A percentile compares a stretch with the other conserved stretches of the same genome.
phyloP scores from a whole-genome alignment of 2,113 vertebrate species.

The Rhineura floridana region DNA sequence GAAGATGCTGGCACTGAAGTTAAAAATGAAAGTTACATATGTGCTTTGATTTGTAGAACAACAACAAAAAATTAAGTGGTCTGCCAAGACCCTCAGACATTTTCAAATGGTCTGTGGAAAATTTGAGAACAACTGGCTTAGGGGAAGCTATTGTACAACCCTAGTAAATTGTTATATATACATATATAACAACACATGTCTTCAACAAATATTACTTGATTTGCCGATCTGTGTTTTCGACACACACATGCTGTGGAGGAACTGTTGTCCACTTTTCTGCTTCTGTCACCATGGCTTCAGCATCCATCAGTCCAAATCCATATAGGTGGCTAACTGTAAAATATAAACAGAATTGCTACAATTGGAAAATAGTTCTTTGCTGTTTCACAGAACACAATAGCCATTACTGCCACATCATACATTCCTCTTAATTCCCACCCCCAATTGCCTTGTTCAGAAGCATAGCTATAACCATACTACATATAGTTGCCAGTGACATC shows the following conservation, averaged over 20 bases:
- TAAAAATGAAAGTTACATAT: too few species aligned
- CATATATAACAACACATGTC: slow-evolving; percentile 35
- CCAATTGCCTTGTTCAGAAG: background rate
- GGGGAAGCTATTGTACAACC: background rate
- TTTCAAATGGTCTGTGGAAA: too few species aligned
- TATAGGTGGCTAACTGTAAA: slow-evolving; percentile 94
- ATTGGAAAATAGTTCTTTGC: background rate
- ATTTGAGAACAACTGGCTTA: background rate
- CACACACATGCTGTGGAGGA: slow-evolving; percentile 92
- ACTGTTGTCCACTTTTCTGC: slow-evolving; percentile 95
- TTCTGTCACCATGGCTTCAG: slow-evolving; percentile 98
- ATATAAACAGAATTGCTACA: slow-evolving; percentile 53
- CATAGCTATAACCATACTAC: background rate
- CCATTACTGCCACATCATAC: background rate
- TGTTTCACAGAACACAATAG: background rate
- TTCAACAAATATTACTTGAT: slow-evolving; percentile 85
- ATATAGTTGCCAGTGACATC: background rate
- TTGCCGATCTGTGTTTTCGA: slow-evolving; percentile 95
- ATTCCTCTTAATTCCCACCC: background rate
- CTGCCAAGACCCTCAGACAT: too few species aligned
- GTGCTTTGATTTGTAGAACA: too few species aligned
- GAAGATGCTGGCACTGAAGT: too few species aligned
- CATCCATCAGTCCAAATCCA: slow-evolving; percentile 98
- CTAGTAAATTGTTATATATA: background rate
- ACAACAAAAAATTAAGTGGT: too few species aligned